A percentile compares a stretch with the other conserved stretches of the same genome.
Evolutionary conservation across 2,113 vertebrate genomes (phyloP).

Genomic region (Pterocles burchelli): DNA sequence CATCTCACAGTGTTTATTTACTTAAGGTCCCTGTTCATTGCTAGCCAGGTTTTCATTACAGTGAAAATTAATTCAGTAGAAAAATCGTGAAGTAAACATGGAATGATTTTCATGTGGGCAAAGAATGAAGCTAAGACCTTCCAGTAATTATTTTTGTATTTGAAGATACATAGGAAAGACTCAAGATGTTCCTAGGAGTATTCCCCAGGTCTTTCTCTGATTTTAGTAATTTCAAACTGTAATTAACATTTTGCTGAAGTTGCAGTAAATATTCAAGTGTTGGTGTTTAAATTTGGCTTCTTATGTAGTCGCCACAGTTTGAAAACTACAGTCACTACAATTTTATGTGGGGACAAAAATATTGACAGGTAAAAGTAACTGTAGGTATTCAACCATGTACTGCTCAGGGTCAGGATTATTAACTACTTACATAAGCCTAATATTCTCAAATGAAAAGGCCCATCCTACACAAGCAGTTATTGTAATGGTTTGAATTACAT

Average conservation of each 20-base stretch:
- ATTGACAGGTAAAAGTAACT: not conserved
- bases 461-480: not conserved
- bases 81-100: not conserved
- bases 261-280: not conserved
- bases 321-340: not conserved
- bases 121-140: not conserved
- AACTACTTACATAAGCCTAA: not conserved
- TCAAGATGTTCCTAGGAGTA: not conserved
- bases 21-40: not conserved
- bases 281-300: not conserved
- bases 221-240: not conserved
- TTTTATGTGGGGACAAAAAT: not conserved
- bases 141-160: not conserved
- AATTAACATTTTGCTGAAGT: not conserved
- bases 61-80: not conserved
- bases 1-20: not conserved
- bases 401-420: not conserved
- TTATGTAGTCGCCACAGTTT: not conserved
- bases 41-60: not conserved
- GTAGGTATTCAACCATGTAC: not conserved
- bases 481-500: not conserved
- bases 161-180: not conserved
- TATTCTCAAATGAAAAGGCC: not conserved
- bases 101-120: not conserved
- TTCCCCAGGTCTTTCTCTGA: not conserved